Percentiles rank a stretch among this genome's conserved stretches.
Evolutionary conservation across 2,113 vertebrate species (phyloP).

Genomic region (Tragelaphus buxtoni): DNA sequence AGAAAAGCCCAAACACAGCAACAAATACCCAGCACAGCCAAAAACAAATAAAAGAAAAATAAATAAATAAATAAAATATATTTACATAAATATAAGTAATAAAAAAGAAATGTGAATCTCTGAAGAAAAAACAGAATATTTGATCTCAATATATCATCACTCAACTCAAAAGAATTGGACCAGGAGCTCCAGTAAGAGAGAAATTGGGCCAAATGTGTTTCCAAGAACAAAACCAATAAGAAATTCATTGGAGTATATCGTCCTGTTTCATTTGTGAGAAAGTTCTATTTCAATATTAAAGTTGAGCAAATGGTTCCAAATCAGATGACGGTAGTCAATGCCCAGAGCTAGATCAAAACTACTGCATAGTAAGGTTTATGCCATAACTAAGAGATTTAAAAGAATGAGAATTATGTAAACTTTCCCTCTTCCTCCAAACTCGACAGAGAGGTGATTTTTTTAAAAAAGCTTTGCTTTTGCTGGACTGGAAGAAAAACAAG

Average conservation of each 20-base stretch:
- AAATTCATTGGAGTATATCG: not conserved
- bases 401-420: not conserved
- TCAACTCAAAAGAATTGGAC: not conserved
- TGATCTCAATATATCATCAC: not conserved
- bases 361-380: not conserved
- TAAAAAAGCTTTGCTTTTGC: not conserved
- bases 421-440: not conserved
- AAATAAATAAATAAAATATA: not conserved
- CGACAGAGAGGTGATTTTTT: not conserved
- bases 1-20: not conserved
- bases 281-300: not conserved
- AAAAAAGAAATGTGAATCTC: not conserved
- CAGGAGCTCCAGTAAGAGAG: not conserved
- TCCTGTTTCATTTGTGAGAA: not conserved
- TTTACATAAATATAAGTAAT: not conserved
- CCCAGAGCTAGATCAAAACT: not conserved
- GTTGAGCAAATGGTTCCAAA: not conserved
- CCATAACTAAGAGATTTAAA: not conserved
- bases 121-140: not conserved
- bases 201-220: not conserved
- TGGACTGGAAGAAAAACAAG: not conserved
- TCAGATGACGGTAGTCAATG: not conserved
- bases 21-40: not conserved
- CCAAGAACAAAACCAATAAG: not conserved
- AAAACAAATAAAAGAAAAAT: not conserved